A percentile compares a stretch with the other conserved stretches of the same genome.
phyloP scores from a whole-genome alignment of 2,888 invertebrate species.

The Morpho deidamia region DNA sequence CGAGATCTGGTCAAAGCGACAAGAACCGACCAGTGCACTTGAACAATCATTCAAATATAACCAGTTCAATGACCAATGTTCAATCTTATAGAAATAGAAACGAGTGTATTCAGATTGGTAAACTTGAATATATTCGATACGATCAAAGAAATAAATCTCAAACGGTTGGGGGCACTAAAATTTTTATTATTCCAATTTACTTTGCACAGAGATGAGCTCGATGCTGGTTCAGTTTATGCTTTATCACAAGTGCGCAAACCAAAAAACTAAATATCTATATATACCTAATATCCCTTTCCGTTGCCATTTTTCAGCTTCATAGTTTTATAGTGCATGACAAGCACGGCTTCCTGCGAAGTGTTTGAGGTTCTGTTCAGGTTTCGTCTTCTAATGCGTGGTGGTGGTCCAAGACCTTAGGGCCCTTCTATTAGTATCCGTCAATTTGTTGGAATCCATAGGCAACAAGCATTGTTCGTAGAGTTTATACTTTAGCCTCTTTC shows the following conservation, averaged over 20 bases:
- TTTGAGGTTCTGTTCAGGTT: no score
- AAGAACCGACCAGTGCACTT: conserved; percentile 38
- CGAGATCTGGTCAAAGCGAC: conserved; percentile 45
- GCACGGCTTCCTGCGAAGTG: no score
- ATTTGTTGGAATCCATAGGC: no score
- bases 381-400: no score
- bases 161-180: conserved; percentile 4
- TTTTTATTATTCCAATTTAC: conserved; percentile 3
- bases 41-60: conserved; percentile 46
- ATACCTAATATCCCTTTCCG: neutral
- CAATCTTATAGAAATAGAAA: neutral
- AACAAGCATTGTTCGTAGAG: no score
- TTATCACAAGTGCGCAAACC: neutral
- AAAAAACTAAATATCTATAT: neutral
- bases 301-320: no score
- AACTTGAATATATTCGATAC: neutral
- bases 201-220: neutral
- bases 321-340: no score
- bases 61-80: conserved; percentile 49
- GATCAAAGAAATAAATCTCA: conserved; percentile 6
- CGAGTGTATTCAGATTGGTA: neutral
- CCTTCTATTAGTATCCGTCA: no score
- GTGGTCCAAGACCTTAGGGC: no score
- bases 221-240: neutral
- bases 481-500: no score